Base-by-base conservation (phyloP, 2,797 vertebrate species). In the Urosaurus nigricauda region DNA sequence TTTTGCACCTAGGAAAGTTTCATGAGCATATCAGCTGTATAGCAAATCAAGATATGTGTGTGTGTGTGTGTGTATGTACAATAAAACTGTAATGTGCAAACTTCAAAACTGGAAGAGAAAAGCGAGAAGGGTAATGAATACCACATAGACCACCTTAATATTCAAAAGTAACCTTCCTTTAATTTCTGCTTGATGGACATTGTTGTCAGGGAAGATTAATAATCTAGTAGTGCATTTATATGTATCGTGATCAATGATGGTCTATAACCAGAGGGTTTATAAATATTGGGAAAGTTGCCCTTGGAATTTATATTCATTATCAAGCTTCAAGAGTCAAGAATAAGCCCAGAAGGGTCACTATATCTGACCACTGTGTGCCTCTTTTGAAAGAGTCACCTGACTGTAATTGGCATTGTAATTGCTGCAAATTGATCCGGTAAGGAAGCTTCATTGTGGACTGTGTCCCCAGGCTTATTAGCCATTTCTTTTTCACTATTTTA, bases 291-390 rank as follows among this genome's bases (percentile, higher is more conserved):
- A 91, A 94, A 91, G 87, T 90, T 91, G 82, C 83, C 88, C 60
- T 89, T 87, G 51, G 83, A 91, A 90, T 93, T 79, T 85, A 68
- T 88, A 92, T 89, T 93, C 92, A 92, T 90, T 91, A 81, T 89
- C 91, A 86, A 68, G 65, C 65, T 68, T 68, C 65, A 32, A 11
- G 77, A 53, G 77, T 43, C 9, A 29, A 79, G 77, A 79, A 79
- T 79, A 11, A 24, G 77, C 51, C 40, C 14, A 24, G 21, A 79
- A 29, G 40, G 40, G 77, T 53, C 77, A 79, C 51, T 32, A 79
- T 53, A 26, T 43, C 77, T 79, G 40, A 24, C 77, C 35, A 79
- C 40, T 24, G 29, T 29, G 19, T 37, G 40, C 40, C 11, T 43
- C 77, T 43, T 43, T 43, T 79, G 40, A 43, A 79, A 53, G 40